These are phyloP conservation scores for Scolopax bukidnonensis DNA, from an alignment of 2,797 vertebrate species.

Conservation along the genomic window DNA sequence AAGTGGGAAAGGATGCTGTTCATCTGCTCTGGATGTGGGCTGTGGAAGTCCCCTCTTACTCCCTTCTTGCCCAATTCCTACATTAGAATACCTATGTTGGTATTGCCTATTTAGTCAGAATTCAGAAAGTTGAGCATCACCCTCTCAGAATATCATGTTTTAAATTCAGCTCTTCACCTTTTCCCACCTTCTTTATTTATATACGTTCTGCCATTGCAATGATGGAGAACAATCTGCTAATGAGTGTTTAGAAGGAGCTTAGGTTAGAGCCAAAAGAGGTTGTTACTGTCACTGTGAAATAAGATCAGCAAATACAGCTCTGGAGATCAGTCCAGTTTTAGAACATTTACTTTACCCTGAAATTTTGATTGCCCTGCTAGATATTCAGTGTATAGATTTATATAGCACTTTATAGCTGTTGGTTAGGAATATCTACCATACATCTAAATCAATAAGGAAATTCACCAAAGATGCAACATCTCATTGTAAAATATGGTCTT, in stretches of 20 bases:
- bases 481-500: background rate
- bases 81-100: background rate
- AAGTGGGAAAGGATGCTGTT: background rate
- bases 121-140: background rate
- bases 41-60: background rate
- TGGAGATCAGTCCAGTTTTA: background rate
- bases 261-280: background rate
- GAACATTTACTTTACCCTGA: background rate
- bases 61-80: accelerated
- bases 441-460: background rate
- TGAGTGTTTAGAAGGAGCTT: background rate
- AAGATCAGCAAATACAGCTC: background rate
- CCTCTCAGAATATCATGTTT: background rate
- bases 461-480: background rate
- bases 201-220: background rate
- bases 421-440: background rate
- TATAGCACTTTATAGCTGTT: background rate
- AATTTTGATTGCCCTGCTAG: background rate
- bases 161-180: background rate
- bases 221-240: background rate
- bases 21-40: background rate
- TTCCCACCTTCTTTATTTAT: background rate
- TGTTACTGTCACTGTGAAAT: background rate
- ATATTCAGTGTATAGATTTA: background rate
- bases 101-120: background rate